Percentiles rank a stretch among this genome's conserved stretches.
These are phyloP conservation scores for Caenorhabditis briggsae DNA, from an alignment of 1,140 invertebrate species.

Conservation along the genomic window DNA sequence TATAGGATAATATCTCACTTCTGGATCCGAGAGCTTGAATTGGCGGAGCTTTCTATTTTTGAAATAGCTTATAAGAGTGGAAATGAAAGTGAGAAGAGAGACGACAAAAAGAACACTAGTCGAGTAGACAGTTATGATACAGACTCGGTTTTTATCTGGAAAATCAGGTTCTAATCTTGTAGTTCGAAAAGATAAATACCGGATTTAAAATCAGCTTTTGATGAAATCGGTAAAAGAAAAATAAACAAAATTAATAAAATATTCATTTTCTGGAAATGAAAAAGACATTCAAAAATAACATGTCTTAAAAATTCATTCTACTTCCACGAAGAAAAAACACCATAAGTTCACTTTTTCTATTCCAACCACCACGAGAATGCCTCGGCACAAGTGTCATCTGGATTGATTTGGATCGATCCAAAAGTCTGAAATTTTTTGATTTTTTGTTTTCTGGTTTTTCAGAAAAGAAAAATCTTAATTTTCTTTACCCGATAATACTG, in stretches of 20 bases:
- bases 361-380: constrained; percentile 29
- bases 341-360: background rate
- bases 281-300: no score
- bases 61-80: background rate
- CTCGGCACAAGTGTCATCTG: constrained; percentile 1
- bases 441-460: no score
- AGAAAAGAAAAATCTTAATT: background rate
- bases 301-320: no score
- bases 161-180: background rate
- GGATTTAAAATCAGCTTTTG: background rate
- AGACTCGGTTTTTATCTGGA: background rate
- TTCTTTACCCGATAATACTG: constrained; percentile 23
- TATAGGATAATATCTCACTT: background rate
- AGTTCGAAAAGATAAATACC: background rate
- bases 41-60: background rate
- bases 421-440: background rate
- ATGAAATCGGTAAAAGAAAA: no score
- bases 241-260: no score
- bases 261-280: background rate
- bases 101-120: background rate
- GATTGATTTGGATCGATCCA: constrained; percentile 27
- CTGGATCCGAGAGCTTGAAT: background rate
- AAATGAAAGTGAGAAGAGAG: background rate
- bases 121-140: constrained; percentile 8
- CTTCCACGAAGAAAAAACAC: no score